Evolutionary conservation across 1,140 invertebrate genomes (phyloP), one percentile per base, ranked within the genome.

Genomic region (Euwallacea similis): DNA sequence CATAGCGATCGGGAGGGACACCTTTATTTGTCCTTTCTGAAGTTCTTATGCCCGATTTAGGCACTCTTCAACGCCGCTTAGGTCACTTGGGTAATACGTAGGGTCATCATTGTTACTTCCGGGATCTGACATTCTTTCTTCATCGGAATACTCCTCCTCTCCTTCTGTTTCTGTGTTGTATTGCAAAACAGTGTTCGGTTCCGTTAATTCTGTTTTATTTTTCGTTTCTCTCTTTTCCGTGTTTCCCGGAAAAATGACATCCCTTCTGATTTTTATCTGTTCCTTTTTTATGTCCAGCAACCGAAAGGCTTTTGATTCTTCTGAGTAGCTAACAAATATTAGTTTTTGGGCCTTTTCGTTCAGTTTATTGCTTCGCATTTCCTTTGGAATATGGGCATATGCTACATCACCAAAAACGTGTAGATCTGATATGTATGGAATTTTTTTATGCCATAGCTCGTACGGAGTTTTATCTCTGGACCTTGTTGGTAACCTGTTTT

Each of bases 391-490:
- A 54, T 53, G 46, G 9, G 56, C 16, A 16, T 13, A 66, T 15
- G 2, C 54, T 56, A 33, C 9, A 41, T 9, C 21, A 11, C 54
- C 55, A 46, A 67, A 67, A 58, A 67, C 43, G 13, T 67, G 55
- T 55, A 67, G 58, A 67, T 53, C 41, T 8, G 15, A 33, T 7
- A 79, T 9, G 71, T 79, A 56, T 21, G 74, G 72, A 42, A 72
- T 73, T 65, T 65, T 44, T 41, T 41, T 21, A 56, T 15, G 13
- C 69, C 61, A 71, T 11, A 70, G 62, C 66, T 73, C 67, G 66
- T 42, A 69, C 16, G 67, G 55, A 41, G 72, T 66, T 66, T 69
- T 73, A 21, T 6, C 7, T 42, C 11, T 69, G 41, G 65, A 11
- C 53, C 58, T 64, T 16, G 13, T 66, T 7, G 70, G 64, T 42